Evolutionary conservation across 2,797 vertebrate genomes (phyloP), one percentile per base, ranked within the genome.

Genomic region (Melanotaenia boesemani): DNA sequence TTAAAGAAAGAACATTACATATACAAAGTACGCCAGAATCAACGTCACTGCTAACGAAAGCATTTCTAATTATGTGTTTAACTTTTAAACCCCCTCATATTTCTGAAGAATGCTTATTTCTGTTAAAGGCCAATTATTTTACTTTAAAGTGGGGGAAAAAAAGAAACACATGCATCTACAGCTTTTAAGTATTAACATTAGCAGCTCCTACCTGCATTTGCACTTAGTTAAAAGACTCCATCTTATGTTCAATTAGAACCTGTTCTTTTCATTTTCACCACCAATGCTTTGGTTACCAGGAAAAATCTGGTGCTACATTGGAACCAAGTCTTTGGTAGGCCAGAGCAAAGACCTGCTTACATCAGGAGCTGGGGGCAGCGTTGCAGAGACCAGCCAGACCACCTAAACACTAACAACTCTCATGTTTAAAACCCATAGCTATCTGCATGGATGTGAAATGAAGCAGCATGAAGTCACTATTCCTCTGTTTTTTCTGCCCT

Each of bases 71-170:
- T 55, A 55, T 32, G 34, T n/a, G 30, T 12, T 54, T 13, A 30
- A 4, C 28, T 30, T 72, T 34, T 34, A 22, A 20, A 71, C 28
- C 6, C 6, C 13, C 15, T 65, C 30, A 65, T 22, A 30, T 22
- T 32, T 20, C 37, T 20, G 10, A 37, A 13, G 55, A 39, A 26
- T 18, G 37, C 68, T 72, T 15, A 66, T 54, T 37, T 54, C 34
- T 34, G 22, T 18, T 55, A 13, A 39, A 50, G 20, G 13, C n/a
- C n/a, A 58, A 5, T 16, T 57, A 10, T 44, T 12, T 16, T 6
- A 58, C 63, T n/a, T 57, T 34, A 44, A 18, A 34, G 32, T 34
- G 32, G 32, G 41, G 46, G 54, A 28, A 58, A 72, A 32, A 32
- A 32, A 28, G 30, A 2, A 32, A 15, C 50, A 22, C 18, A 4